phyloP scores from a whole-genome alignment of 2,113 vertebrate species.

The Cervus canadensis region DNA sequence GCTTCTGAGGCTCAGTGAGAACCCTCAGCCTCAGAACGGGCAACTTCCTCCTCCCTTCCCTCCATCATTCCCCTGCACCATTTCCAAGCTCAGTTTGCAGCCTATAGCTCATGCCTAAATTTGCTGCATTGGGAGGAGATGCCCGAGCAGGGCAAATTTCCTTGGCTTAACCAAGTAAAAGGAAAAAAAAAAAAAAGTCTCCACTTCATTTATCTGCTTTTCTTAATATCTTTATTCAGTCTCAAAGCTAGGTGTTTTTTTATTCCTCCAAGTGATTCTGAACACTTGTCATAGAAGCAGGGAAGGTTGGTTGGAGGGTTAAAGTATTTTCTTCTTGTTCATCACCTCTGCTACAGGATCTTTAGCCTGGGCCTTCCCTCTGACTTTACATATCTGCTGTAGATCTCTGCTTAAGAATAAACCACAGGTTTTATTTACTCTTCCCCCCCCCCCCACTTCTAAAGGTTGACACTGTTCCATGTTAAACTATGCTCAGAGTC shows the following conservation, averaged over 20 bases:
- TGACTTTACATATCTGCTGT: not conserved
- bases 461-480: not conserved
- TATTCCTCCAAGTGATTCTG: not conserved
- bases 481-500: not conserved
- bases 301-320: not conserved
- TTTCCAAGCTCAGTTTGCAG: not conserved
- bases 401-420: not conserved
- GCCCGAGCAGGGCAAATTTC: not conserved
- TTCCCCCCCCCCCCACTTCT: not conserved
- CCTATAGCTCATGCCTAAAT: slow-evolving; percentile 6
- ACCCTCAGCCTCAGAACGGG: not conserved
- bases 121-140: slow-evolving; percentile 56
- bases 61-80: slow-evolving; percentile 28
- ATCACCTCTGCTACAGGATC: not conserved
- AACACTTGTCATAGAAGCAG: not conserved
- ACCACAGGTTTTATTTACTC: not conserved
- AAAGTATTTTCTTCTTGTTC: not conserved
- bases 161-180: not conserved
- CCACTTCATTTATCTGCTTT: not conserved
- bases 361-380: not conserved
- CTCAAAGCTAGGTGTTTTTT: not conserved
- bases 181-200: not conserved
- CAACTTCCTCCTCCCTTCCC: not conserved
- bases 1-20: not conserved
- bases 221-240: not conserved